Conservation (phyloP, 2,888 invertebrate genomes). For the Lottia gigantea region DNA sequence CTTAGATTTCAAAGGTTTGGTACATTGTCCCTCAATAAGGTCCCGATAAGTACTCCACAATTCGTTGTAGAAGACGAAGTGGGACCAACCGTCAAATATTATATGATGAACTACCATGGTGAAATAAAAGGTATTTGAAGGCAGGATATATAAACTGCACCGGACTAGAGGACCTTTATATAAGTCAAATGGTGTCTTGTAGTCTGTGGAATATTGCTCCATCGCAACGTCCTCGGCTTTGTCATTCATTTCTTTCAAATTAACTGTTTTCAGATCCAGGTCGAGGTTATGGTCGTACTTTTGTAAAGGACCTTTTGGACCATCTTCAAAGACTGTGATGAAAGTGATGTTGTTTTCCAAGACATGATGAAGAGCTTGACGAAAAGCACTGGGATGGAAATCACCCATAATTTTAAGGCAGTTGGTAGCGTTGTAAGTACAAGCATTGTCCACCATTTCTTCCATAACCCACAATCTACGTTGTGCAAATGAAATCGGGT, state of each 20-base stretch:
- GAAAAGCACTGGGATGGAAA: constrained; percentile 11
- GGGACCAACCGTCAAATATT: constrained; percentile 1
- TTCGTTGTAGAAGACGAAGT: constrained; percentile 1
- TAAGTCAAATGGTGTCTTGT: constrained; percentile 18
- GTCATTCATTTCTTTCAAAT: not conserved
- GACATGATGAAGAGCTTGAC: constrained; percentile 3
- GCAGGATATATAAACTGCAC: constrained; percentile 5
- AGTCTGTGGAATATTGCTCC: constrained; percentile 15
- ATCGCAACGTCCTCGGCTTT: constrained; percentile 8
- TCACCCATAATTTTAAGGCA: constrained; percentile 9
- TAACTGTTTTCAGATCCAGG: not conserved
- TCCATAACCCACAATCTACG: not conserved
- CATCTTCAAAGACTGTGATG: constrained; percentile 6
- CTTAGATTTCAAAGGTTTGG: not conserved
- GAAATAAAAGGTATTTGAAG: not conserved
- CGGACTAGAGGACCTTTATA: constrained; percentile 17
- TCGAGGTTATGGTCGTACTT: constrained; percentile 2
- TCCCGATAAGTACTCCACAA: not conserved
- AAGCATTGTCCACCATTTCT: not conserved
- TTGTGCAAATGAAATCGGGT: not conserved
- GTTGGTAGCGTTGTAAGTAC: constrained; percentile 2
- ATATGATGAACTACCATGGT: constrained; percentile 10
- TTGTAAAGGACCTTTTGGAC: not conserved
- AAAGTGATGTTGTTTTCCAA: constrained; percentile 10
- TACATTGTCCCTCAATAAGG: not conserved